Evolutionary conservation across 2,113 vertebrate species (phyloP).

Genomic region (Montifringilla adamsi): DNA sequence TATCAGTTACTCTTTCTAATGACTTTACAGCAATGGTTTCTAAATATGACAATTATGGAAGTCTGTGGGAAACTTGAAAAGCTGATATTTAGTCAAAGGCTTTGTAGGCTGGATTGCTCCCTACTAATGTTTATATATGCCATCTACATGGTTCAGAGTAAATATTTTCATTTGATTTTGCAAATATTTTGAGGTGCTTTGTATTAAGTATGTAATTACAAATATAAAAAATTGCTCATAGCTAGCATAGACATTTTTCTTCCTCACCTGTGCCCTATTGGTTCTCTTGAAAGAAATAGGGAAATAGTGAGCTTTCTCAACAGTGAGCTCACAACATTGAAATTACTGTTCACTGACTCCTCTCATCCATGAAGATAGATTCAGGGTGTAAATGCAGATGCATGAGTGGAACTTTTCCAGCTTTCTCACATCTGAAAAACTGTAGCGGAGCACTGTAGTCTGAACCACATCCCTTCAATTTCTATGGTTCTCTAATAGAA

Average conservation of each 20-base stretch:
- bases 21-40: neutral
- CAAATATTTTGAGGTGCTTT: neutral
- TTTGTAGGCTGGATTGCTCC: neutral
- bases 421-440: neutral
- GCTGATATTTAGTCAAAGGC: neutral
- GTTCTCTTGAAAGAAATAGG: neutral
- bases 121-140: neutral
- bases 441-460: neutral
- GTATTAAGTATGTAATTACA: neutral
- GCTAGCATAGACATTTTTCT: neutral
- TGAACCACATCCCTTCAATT: neutral
- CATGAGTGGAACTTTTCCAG: neutral
- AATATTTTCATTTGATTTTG: neutral
- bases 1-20: neutral
- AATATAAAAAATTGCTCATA: neutral
- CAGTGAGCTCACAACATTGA: neutral
- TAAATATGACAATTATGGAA: neutral
- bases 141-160: neutral
- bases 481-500: neutral
- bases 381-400: neutral
- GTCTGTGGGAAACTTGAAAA: neutral
- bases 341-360: neutral
- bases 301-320: neutral
- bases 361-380: neutral
- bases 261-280: neutral